Percentiles rank a stretch among this genome's conserved stretches.
Evolutionary conservation across 2,113 vertebrate genomes (phyloP).

Genomic region (Melozone crissalis): DNA sequence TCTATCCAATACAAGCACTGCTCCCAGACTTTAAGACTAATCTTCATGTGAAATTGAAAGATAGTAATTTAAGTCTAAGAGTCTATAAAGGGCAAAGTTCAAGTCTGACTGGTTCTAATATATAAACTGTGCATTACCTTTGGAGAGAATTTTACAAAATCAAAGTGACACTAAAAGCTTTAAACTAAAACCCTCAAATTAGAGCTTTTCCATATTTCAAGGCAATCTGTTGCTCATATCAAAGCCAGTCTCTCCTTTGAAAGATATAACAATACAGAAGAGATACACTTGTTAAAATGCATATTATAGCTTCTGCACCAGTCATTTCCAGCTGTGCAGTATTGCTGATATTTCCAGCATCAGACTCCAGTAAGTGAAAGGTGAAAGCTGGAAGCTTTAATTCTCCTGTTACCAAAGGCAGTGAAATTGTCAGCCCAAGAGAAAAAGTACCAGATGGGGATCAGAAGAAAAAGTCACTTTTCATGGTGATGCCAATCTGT

Average conservation of each 20-base stretch:
- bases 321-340: background rate
- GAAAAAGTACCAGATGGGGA: background rate
- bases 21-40: background rate
- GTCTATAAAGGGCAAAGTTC: background rate
- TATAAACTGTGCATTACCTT: background rate
- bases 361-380: background rate
- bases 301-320: background rate
- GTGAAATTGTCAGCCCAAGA: background rate
- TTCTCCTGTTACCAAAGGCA: background rate
- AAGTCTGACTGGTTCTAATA: background rate
- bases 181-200: background rate
- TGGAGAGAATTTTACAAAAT: background rate
- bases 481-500: background rate
- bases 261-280: background rate
- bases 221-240: background rate
- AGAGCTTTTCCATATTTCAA: background rate
- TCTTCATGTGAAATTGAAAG: background rate
- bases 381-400: background rate
- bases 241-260: background rate
- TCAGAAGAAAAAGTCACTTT: background rate
- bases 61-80: background rate
- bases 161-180: background rate
- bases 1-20: background rate
- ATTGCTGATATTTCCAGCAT: background rate
- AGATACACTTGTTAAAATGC: background rate